Evolutionary conservation across 2,797 vertebrate species (phyloP), one percentile per base, ranked within the genome.

Genomic region (Anolis apletophallus): DNA sequence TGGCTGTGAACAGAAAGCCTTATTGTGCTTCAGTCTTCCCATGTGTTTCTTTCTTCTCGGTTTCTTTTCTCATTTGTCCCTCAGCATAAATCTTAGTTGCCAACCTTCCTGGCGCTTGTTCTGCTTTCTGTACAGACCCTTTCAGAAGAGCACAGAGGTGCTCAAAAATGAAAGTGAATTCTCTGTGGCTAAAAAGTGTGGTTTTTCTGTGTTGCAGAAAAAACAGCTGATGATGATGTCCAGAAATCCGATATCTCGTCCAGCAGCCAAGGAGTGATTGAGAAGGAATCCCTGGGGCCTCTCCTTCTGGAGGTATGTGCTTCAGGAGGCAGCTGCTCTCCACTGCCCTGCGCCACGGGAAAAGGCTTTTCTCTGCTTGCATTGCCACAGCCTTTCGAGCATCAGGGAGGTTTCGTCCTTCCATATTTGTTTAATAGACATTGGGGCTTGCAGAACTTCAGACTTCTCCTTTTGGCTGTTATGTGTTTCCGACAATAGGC

Each of bases 241-340:
- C 98, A 99, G 95, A 98, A 98, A 94, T 98, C 98, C 0, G 98
- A 99, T 94, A 98, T 99, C 95, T 99, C 98, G 0, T 99, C 98
- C 72, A 99, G 98, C 89, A 98, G 98, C 94, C 98, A 99, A 91
- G 97, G 97, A 36, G 96, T 98, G 94, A 97, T 98, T 84, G 98
- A 99, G 94, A 99, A 98, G 88, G 98, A 98, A 90, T 98, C 98
- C 0, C 94, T 99, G 85, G 98, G 98, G 57, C 98, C 98, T 74
- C 97, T 99, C 89, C 97, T 99, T 84, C 95, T 99, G 74, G 98
- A 99, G 97, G 98, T 98, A 87, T 29, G 93, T 93, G 32, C 74
- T 67, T 80, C 26, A 19, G 17, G 21, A 52, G 72, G 50, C 54
- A 52, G 75, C 59, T 86, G 16, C 10, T 68, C 29, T 71, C 40